Evolutionary conservation across 2,797 vertebrate genomes (phyloP).

Genomic region (Alca torda): DNA sequence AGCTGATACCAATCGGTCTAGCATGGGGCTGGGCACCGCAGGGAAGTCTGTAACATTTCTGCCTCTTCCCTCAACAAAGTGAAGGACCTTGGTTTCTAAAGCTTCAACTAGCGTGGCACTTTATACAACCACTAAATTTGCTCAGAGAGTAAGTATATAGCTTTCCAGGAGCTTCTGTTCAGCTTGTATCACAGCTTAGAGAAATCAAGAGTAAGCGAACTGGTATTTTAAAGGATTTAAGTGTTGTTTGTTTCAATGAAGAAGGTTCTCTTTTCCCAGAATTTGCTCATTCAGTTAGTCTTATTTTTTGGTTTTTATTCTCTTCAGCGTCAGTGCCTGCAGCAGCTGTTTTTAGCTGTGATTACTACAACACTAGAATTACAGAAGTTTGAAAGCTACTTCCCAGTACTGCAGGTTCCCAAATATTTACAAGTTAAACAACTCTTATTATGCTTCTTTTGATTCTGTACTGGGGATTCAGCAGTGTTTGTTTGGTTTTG

Average conservation of each 20-base stretch:
- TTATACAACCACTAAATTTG: neutral
- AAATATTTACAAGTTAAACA: constrained; percentile 14
- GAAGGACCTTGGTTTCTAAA: neutral
- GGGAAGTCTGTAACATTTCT: neutral
- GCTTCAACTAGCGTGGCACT: neutral
- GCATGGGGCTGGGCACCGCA: neutral
- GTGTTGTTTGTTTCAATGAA: neutral
- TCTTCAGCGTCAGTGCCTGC: neutral
- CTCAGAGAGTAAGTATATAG: neutral
- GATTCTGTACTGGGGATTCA: neutral
- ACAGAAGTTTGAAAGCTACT: neutral
- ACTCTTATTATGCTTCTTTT: neutral
- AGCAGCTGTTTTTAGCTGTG: neutral
- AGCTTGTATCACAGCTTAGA: neutral
- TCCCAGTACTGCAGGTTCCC: neutral
- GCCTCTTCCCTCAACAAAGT: neutral
- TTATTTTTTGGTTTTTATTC: neutral
- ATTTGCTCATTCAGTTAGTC: neutral
- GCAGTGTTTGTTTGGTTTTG: constrained; percentile 20
- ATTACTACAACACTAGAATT: neutral
- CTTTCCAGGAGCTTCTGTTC: neutral
- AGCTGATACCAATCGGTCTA: rapidly evolving
- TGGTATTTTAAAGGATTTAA: neutral
- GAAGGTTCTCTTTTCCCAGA: neutral
- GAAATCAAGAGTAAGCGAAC: neutral